These are phyloP conservation scores for Branchinecta lynchi DNA, from an alignment of 1,140 invertebrate species.

Conservation along the genomic window DNA sequence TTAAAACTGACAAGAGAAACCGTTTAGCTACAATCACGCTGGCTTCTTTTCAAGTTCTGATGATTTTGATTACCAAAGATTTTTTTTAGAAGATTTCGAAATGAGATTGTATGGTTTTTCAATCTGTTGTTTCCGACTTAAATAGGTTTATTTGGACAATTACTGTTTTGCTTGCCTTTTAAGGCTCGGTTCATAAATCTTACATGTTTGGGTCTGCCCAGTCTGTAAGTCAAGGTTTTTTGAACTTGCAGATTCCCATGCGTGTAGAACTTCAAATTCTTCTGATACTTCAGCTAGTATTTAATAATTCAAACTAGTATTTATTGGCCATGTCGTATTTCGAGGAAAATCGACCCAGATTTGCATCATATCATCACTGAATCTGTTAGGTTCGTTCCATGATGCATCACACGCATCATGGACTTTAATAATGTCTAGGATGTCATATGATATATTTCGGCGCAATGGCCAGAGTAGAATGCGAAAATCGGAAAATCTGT, in stretches of 20 bases:
- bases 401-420: too few species aligned
- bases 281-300: neutral
- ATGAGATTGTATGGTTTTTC: neutral
- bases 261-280: neutral
- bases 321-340: neutral
- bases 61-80: constrained; percentile 3
- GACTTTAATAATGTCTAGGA: too few species aligned
- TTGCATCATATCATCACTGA: too few species aligned
- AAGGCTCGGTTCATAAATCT: neutral
- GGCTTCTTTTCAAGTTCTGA: constrained; percentile 8
- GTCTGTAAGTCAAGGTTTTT: neutral
- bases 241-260: neutral
- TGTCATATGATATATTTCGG: too few species aligned
- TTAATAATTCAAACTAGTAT: neutral
- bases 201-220: constrained; percentile 3
- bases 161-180: neutral
- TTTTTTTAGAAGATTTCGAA: neutral
- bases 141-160: neutral
- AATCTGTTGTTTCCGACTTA: constrained; percentile 1
- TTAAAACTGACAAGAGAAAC: constrained; percentile 12
- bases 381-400: too few species aligned
- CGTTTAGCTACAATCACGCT: constrained; percentile 7
- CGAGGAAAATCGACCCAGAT: neutral
- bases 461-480: too few species aligned
- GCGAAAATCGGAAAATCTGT: too few species aligned